Conservation (phyloP, 2,797 vertebrate genomes). For the Scolopax bukidnonensis region DNA sequence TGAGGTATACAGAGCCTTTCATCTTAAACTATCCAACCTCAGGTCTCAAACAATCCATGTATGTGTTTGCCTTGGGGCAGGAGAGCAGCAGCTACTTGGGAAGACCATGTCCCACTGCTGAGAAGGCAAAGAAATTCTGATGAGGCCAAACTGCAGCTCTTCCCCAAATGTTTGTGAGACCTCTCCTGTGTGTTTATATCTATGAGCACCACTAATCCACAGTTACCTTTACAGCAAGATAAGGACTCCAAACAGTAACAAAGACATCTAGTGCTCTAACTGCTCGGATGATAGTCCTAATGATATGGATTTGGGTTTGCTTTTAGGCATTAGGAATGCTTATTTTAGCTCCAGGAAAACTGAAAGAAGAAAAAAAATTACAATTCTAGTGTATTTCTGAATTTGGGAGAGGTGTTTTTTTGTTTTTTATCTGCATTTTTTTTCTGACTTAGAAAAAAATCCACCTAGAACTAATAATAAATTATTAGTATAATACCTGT, state of each 20-base stretch:
- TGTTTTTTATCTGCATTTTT: not conserved
- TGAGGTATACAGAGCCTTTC: not conserved
- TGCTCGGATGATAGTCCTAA: not conserved
- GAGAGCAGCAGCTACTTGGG: not conserved
- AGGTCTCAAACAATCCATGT: not conserved
- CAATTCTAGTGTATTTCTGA: not conserved
- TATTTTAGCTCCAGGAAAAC: not conserved
- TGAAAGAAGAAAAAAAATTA: not conserved
- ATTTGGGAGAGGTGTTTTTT: not conserved
- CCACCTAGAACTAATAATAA: not conserved
- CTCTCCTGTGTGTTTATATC: not conserved
- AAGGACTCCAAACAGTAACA: not conserved
- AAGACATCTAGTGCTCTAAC: not conserved
- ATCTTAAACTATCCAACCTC: not conserved
- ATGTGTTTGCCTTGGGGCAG: not conserved
- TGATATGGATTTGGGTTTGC: not conserved
- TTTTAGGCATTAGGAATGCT: not conserved
- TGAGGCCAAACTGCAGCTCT: not conserved
- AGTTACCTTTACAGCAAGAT: not conserved
- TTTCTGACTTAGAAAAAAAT: not conserved
- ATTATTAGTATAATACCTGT: not conserved
- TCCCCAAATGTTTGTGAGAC: not conserved
- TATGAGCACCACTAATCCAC: not conserved
- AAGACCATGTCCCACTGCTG: not conserved
- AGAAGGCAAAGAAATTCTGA: not conserved